Base-by-base conservation (phyloP, 2,113 vertebrate genomes). In the Pelusios castaneus region DNA sequence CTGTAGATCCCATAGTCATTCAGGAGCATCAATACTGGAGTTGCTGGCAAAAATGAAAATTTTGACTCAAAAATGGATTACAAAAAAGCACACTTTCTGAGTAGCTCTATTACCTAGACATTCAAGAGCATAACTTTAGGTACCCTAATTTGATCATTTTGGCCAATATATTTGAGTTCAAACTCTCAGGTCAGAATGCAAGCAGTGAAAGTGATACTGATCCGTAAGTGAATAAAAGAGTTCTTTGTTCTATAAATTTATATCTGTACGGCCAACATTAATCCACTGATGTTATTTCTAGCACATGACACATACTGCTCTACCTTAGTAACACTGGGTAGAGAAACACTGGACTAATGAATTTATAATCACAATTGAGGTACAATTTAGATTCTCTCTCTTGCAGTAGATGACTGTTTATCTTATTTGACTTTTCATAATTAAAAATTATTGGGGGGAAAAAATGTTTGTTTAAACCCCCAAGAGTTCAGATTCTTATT, bases 1-100 rank as follows among this genome's bases (percentile, higher is more conserved):
- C 25, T 45, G 43, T 21, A 76, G 41, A 45, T 4, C 43, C 25
- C 12, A 84, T 13, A 95, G 80, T 79, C 56, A 91, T 70, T 76
- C 86, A 85, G 80, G 79, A 94, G 49, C 34, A 95, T 34, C 63
- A 91, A 84, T 90, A 88, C 82, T 94, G 93, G 38, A 93, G 94
- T 88, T 55, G 41, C 60, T 60, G 84, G 34, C 19, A 89, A 75
- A 43, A 88, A 82, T 89, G 85, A 76, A 79, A 93, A 31, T 52
- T 75, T 86, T 73, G 82, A 78, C 79, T 90, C n/a, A 92, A 89
- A 92, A 92, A 81, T 0, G 1, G 24, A 45, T 76, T 76, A 38
- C n/a, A n/a, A 76, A 76, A n/a, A 76, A 27, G 10, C 51, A 12
- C 73, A 43, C 41, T n/a, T 8, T 67, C 16, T 45, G 73, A 6